Evolutionary conservation across 2,888 invertebrate species (phyloP).

Genomic region (Gastrophysa polygoni): DNA sequence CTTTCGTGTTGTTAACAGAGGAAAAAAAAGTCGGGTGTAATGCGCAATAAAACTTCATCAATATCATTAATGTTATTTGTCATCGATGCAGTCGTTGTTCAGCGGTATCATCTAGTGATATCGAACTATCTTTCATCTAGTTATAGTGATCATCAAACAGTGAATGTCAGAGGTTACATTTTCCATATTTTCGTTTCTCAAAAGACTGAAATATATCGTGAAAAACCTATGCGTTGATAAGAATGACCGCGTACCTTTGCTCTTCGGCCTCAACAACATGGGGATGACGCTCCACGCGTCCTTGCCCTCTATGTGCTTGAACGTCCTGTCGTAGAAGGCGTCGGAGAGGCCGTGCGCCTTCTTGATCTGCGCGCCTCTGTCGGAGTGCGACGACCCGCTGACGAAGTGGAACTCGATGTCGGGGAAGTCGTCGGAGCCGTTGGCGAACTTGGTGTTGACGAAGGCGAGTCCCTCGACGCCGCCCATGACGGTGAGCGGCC

Average conservation of each 20-base stretch:
- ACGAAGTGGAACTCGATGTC: conserved; percentile 91
- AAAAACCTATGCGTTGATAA: too few relatives aligned
- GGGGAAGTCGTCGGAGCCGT: conserved; percentile 80
- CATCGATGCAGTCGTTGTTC: too few relatives aligned
- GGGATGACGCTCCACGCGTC: conserved; percentile 87
- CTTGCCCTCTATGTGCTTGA: conserved; percentile 74
- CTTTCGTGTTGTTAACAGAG: too few relatives aligned
- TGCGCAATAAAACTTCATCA: too few relatives aligned
- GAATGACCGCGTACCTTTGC: conserved; percentile 65
- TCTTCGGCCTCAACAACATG: conserved; percentile 82
- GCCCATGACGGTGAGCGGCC: conserved; percentile 84
- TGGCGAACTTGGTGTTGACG: conserved; percentile 85
- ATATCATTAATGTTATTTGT: too few relatives aligned
- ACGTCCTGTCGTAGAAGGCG: conserved; percentile 75
- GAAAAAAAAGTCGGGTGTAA: too few relatives aligned
- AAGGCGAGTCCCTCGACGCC: conserved; percentile 87
- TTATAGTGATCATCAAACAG: too few relatives aligned
- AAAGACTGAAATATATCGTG: too few relatives aligned
- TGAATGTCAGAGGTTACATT: too few relatives aligned
- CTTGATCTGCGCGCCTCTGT: conserved; percentile 80
- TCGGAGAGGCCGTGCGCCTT: conserved; percentile 81
- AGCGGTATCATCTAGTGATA: too few relatives aligned
- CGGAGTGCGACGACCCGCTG: conserved; percentile 85
- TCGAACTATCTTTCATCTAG: too few relatives aligned
- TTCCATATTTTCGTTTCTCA: too few relatives aligned